These are phyloP conservation scores for Cyanoramphus novaezelandiae DNA, from an alignment of 2,113 vertebrate genomes.

Conservation along the genomic window DNA sequence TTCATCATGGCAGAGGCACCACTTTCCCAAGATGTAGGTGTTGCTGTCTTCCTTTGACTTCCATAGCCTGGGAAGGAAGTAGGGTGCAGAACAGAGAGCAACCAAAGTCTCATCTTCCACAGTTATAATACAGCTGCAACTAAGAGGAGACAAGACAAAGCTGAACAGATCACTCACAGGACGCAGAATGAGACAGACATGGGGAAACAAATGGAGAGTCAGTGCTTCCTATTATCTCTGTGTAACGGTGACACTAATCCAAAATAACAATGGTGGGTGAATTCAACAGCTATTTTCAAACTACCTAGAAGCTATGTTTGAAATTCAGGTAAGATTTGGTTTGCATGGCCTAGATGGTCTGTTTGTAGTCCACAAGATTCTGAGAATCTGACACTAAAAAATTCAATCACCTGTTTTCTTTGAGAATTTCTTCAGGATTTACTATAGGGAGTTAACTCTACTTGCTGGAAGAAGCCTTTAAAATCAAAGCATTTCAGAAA, in stretches of 20 bases:
- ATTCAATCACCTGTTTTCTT: background rate
- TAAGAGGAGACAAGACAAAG: background rate
- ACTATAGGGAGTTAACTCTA: background rate
- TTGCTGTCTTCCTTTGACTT: background rate
- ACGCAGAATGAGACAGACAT: background rate
- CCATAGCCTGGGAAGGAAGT: background rate
- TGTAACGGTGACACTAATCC: background rate
- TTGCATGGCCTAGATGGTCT: background rate
- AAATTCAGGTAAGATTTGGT: background rate
- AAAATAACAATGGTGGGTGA: background rate
- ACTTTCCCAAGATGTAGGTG: background rate
- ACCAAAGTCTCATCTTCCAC: accelerated
- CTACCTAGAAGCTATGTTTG: constrained; percentile 5
- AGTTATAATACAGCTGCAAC: background rate
- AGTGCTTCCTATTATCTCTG: background rate
- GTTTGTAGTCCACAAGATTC: background rate
- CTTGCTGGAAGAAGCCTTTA: background rate
- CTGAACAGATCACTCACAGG: background rate
- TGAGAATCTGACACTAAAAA: background rate
- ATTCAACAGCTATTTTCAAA: background rate
- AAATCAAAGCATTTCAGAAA: constrained; percentile 19
- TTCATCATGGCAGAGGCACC: background rate
- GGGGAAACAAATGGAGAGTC: background rate
- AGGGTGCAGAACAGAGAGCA: background rate
- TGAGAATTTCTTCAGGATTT: background rate